Evolutionary conservation across 2,888 invertebrate genomes (phyloP).

Genomic region (Apotomis betuletana): DNA sequence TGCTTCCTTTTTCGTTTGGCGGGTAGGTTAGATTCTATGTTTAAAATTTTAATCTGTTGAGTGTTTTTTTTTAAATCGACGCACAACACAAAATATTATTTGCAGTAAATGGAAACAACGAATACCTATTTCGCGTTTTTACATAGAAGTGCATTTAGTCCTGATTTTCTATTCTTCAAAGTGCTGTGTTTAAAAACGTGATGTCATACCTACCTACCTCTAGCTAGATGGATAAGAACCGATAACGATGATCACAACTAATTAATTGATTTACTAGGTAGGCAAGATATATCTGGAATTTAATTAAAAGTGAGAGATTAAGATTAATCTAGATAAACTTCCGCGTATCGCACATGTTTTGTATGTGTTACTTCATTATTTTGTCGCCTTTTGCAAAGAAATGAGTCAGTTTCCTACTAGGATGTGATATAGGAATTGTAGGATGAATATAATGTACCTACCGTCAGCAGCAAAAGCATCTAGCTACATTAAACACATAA

Average conservation of each 20-base stretch:
- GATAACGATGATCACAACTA: not conserved
- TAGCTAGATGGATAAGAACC: not conserved
- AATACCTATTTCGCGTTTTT: no score
- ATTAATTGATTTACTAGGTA: not conserved
- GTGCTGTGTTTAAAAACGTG: not conserved
- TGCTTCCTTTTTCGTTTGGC: slow-evolving; percentile 1
- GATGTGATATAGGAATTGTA: not conserved
- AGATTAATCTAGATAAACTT: not conserved
- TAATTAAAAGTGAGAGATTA: not conserved
- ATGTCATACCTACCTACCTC: not conserved
- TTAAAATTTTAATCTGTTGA: not conserved
- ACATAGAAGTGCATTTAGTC: no score
- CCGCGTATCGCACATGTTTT: not conserved
- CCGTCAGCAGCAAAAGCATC: no score
- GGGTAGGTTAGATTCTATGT: slow-evolving; percentile 19
- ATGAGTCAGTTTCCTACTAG: not conserved
- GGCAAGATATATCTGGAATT: not conserved
- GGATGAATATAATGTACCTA: no score
- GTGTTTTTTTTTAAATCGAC: not conserved
- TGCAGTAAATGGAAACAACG: no score
- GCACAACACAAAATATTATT: no score
- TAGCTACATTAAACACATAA: no score
- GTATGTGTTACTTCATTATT: not conserved
- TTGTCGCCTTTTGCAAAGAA: not conserved
- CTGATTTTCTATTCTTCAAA: no score